A percentile compares a stretch with the other conserved stretches of the same genome.
Evolutionary conservation across 2,113 vertebrate species (phyloP).

Genomic region (Cyphomyrus discorhynchus): DNA sequence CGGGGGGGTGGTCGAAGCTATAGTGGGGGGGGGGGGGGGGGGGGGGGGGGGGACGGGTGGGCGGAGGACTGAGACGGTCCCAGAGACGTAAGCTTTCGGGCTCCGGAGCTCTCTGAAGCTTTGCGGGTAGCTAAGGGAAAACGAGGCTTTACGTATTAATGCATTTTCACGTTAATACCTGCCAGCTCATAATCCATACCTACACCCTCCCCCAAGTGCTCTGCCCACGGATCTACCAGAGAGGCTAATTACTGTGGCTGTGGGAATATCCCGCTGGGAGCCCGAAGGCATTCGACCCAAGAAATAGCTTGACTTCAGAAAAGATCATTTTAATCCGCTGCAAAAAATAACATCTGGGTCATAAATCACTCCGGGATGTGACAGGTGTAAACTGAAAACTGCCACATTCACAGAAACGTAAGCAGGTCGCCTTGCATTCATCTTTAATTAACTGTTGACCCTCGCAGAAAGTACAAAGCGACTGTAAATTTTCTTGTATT

Average conservation of each 20-base stretch:
- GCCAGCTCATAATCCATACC: background rate
- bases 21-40: too few relatives aligned
- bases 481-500: background rate
- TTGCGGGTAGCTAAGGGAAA: background rate
- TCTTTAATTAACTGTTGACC: conserved; percentile 6
- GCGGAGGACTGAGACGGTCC: background rate
- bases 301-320: conserved; percentile 18
- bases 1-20: too few relatives aligned
- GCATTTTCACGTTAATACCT: background rate
- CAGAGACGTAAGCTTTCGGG: background rate
- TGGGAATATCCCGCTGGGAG: background rate
- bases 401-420: conserved; percentile 14
- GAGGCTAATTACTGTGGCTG: conserved; percentile 20
- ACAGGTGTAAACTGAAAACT: conserved; percentile 17
- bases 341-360: background rate
- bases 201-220: background rate
- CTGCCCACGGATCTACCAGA: background rate
- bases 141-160: background rate
- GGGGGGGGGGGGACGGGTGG: background rate
- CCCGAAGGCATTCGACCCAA: background rate
- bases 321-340: conserved; percentile 1
- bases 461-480: background rate
- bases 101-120: background rate
- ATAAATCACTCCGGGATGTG: conserved; percentile 20
- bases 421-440: conserved; percentile 6